Percentiles rank a stretch among this genome's conserved stretches.
phyloP scores from a whole-genome alignment of 2,888 invertebrate species.

The Drosophila villosipedis region DNA sequence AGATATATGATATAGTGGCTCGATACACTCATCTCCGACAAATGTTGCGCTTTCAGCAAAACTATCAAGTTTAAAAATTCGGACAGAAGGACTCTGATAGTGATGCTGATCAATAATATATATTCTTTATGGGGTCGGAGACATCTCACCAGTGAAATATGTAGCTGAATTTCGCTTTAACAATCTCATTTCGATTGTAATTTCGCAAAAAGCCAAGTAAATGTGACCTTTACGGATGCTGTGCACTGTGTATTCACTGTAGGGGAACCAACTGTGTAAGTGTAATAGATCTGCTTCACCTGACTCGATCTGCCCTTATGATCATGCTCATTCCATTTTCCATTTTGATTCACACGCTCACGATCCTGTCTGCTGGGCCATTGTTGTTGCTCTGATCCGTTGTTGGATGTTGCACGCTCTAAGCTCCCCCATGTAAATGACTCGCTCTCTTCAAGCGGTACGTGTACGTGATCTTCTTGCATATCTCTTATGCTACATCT shows the following conservation, averaged over 20 bases:
- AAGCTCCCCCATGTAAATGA: conserved; percentile 75
- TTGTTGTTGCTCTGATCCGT: conserved; percentile 47
- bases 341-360: conserved; percentile 71
- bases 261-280: not conserved
- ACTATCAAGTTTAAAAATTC: not conserved
- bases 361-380: conserved; percentile 58
- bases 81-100: not conserved
- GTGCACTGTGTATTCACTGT: not conserved
- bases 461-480: conserved; percentile 72
- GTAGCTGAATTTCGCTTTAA: not conserved
- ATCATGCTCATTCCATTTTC: conserved; percentile 5
- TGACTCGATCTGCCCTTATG: conserved; percentile 4
- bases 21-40: not conserved
- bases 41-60: not conserved
- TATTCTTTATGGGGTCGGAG: too few relatives aligned
- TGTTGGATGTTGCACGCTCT: conserved; percentile 57
- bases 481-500: conserved; percentile 75
- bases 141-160: not conserved
- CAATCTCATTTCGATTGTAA: not conserved
- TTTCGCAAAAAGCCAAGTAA: not conserved
- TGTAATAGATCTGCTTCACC: conserved; percentile 10
- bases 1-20: not conserved
- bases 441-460: conserved; percentile 74
- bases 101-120: not conserved
- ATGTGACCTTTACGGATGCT: not conserved